Conservation (phyloP, 37 sponge, comb jelly and placozoan species). For the Geodia barretti region DNA sequence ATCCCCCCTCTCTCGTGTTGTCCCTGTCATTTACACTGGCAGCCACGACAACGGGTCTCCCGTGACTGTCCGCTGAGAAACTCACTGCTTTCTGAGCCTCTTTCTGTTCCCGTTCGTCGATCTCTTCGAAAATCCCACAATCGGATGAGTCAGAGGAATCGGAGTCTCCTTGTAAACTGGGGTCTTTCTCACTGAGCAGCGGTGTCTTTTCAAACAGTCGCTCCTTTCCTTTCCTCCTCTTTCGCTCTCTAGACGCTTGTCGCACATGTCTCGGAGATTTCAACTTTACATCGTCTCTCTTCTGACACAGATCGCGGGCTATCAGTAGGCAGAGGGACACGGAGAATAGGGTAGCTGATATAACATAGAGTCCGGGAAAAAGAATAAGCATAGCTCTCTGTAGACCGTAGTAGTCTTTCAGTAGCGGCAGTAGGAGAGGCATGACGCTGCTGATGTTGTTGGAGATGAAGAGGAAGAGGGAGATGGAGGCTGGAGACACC, state of each 20-base stretch:
- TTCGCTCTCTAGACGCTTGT: not conserved
- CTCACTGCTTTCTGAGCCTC: not conserved
- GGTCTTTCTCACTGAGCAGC: not conserved
- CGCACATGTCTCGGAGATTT: not conserved
- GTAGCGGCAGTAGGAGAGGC: conserved; percentile 39
- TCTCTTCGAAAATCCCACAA: not conserved
- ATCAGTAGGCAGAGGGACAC: not conserved
- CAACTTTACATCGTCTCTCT: not conserved
- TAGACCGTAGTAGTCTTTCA: conserved; percentile 29
- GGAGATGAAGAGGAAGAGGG: conserved; percentile 75
- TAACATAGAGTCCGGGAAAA: conserved; percentile 62
- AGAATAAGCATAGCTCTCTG: conserved; percentile 54
- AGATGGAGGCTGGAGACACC: conserved; percentile 48
- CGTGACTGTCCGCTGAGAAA: not conserved
- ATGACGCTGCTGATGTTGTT: conserved; percentile 69
- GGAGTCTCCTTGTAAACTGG: not conserved
- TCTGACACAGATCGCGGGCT: not conserved
- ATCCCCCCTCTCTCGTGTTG: no score
- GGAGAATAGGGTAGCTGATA: conserved; percentile 55
- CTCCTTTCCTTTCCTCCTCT: not conserved
- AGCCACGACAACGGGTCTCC: not conserved
- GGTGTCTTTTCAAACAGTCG: not conserved
- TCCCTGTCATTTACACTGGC: no score
- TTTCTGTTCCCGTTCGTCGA: not conserved
- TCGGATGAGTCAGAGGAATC: not conserved